These are phyloP conservation scores for Orthonychiurus folsomi DNA, from an alignment of 2,888 invertebrate species.

Conservation along the genomic window DNA sequence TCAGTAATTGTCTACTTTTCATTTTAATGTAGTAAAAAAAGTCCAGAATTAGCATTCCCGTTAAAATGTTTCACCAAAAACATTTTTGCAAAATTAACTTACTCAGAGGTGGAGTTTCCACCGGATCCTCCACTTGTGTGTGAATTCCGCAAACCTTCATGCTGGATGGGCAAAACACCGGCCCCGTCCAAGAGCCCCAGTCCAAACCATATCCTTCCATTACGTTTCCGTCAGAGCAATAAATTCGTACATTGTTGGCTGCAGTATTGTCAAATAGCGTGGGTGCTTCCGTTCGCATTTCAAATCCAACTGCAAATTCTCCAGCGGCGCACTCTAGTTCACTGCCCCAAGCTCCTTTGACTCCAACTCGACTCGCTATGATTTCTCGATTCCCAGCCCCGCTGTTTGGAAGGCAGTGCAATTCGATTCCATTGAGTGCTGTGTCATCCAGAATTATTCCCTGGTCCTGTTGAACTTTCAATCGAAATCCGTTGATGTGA, in stretches of 20 bases:
- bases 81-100: neutral
- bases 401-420: neutral
- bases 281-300: constrained; percentile 5
- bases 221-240: constrained; percentile 3
- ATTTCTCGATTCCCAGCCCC: neutral
- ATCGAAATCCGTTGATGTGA: constrained; percentile 5
- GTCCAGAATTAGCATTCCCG: no score
- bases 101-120: neutral
- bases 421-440: constrained; percentile 8
- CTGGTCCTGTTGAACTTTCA: constrained; percentile 12
- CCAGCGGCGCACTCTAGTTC: neutral
- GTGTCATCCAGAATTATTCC: neutral
- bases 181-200: constrained; percentile 11
- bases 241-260: constrained; percentile 7
- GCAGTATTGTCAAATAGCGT: constrained; percentile 8
- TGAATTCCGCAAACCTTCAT: neutral
- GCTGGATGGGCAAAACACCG: neutral
- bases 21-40: no score
- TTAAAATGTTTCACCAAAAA: no score
- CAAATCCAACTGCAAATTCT: constrained; percentile 9
- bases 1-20: no score
- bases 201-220: constrained; percentile 4
- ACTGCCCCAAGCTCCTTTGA: neutral
- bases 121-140: constrained; percentile 3
- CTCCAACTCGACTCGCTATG: neutral